These are phyloP conservation scores for Spongia lamella DNA, from an alignment of 37 sponge, comb jelly and placozoan genomes.

Conservation along the genomic window DNA sequence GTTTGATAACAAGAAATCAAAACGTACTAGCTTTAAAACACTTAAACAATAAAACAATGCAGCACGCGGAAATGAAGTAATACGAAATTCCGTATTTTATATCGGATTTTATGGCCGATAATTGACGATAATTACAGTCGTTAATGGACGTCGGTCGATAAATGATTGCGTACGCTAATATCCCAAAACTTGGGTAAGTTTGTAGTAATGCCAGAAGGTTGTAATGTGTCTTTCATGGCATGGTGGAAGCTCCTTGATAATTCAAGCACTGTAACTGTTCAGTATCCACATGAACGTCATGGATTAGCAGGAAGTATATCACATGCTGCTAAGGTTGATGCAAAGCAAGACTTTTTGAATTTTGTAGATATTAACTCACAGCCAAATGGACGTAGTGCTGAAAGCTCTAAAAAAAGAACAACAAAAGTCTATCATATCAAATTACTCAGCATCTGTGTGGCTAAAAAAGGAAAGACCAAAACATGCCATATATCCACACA, in stretches of 20 bases:
- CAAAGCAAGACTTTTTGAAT: conserved; percentile 1
- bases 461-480: conserved; percentile 30
- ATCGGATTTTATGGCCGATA: too few species aligned
- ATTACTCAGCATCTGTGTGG: conserved; percentile 18
- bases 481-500: conserved; percentile 34
- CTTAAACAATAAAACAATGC: too few species aligned
- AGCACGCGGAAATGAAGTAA: too few species aligned
- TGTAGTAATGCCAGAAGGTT: conserved; percentile 13
- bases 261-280: conserved; percentile 16
- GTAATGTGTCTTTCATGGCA: not conserved
- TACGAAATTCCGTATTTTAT: too few species aligned
- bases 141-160: too few species aligned
- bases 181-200: conserved; percentile 20
- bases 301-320: conserved; percentile 17
- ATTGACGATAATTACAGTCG: too few species aligned
- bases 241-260: conserved; percentile 26
- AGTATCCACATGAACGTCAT: conserved; percentile 38
- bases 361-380: conserved; percentile 32
- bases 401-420: conserved; percentile 8
- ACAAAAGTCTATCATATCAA: conserved; percentile 10
- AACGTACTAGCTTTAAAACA: too few species aligned
- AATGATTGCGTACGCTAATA: too few species aligned
- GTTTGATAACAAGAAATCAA: too few species aligned
- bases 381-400: conserved; percentile 32
- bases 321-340: conserved; percentile 7